Percentiles rank a stretch among this genome's conserved stretches.
Conservation (phyloP, 2,888 invertebrate genomes). For the Cephus nigrinus region DNA sequence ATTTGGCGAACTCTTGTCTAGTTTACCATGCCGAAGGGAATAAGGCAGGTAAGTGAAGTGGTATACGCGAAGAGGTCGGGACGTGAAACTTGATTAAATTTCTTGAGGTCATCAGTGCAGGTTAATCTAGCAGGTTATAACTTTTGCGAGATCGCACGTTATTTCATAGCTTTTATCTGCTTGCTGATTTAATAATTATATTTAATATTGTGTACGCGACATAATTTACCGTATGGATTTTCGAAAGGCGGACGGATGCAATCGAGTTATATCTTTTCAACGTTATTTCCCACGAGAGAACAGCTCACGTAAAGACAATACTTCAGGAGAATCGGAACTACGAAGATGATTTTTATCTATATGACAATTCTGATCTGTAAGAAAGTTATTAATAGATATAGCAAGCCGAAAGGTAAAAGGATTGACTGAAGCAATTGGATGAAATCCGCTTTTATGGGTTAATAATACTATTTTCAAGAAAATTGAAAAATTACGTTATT, state of each 20-base stretch:
- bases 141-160: slow-evolving; percentile 23
- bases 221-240: not conserved
- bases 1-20: slow-evolving; percentile 11
- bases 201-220: not conserved
- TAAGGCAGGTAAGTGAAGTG: slow-evolving; percentile 7
- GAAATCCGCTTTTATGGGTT: not conserved
- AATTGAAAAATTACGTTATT: slow-evolving; percentile 11
- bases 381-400: slow-evolving; percentile 13
- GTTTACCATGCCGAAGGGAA: slow-evolving; percentile 7
- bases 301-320: slow-evolving; percentile 10
- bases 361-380: slow-evolving; percentile 27
- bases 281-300: not conserved
- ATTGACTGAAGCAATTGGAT: not conserved
- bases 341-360: slow-evolving; percentile 25
- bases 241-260: not conserved
- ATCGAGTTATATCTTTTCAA: not conserved
- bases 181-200: not conserved
- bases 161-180: not conserved
- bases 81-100: slow-evolving; percentile 36
- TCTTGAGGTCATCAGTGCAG: slow-evolving; percentile 34
- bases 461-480: not conserved
- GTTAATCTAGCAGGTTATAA: slow-evolving; percentile 32
- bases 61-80: slow-evolving; percentile 14
- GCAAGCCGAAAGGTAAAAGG: slow-evolving; percentile 6
- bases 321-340: slow-evolving; percentile 17